Base-by-base conservation (phyloP, 35 echinoderm and acorn worm species). In the Lytechinus variegatus region DNA sequence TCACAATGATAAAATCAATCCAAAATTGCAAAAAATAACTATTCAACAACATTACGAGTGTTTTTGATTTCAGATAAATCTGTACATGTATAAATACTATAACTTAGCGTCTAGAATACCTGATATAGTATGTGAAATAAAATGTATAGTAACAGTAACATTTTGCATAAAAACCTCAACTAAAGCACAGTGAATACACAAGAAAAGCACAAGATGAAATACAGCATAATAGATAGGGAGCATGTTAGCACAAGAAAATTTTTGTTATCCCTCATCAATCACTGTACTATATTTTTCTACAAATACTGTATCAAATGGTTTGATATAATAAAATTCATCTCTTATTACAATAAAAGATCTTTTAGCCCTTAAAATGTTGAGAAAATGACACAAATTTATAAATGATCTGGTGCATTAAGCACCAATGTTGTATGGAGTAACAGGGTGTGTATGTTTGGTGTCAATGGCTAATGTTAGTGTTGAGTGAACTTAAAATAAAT, bases 81-180 rank as follows among this genome's bases (percentile, higher is more conserved):
- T 93, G 92, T 57, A 93, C 88, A 93, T 55, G 54, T 93, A 93
- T 57, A 57, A 93, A 93, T 93, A 93, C 92, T 57, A 56, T 90
- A 90, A 90, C 52, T 90, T 90, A 44, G 52, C 88, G 52, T 90
- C 88, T 90, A 90, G 28, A 57, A 93, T 93, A 93, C 92, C 52
- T 57, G 54, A 93, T 54, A 93, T 90, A 90, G 9, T 10, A 93
- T 55, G 53, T 55, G 92, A 55, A 55, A 54, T 55, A 57, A 93
- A 93, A 93, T 53, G 28, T 57, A 93, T 54, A 55, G 27, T 56
- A 93, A 33, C 28, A 55, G 52, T 54, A 93, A 54, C 54, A 54
- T 93, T 44, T 19, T 79, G 66, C 66, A 79, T 79, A n/a, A 93
- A 55, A 54, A 93, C 54, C 16, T 93, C 88, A 90, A 3, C 8